These are phyloP conservation scores for Marisa cornuarietis DNA, from an alignment of 1,140 invertebrate species.

Conservation along the genomic window DNA sequence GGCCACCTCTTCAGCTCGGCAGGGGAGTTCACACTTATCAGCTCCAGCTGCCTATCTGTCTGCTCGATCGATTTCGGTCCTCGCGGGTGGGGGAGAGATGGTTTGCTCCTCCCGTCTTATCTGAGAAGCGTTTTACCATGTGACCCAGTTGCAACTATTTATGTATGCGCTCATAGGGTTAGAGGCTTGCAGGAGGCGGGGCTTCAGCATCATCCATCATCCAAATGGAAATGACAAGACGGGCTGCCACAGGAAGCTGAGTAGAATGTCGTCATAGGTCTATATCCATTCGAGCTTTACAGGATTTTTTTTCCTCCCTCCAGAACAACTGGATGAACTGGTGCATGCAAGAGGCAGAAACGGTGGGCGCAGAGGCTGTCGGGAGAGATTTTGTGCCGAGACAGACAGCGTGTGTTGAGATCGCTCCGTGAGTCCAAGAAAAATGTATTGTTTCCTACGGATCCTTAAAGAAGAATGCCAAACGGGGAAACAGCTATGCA, in stretches of 20 bases:
- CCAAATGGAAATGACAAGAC: constrained; percentile 11
- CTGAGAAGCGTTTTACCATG: constrained; percentile 23
- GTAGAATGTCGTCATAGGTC: too few relatives aligned
- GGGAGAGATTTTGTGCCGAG: neutral
- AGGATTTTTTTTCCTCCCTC: too few relatives aligned
- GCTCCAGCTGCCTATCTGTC: neutral
- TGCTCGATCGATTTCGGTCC: constrained; percentile 7
- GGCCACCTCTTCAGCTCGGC: too few relatives aligned
- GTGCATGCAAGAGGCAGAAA: neutral
- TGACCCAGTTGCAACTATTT: constrained; percentile 3
- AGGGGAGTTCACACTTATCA: too few relatives aligned
- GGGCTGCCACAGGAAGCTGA: neutral
- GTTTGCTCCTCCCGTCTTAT: neutral
- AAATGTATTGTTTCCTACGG: constrained; percentile 18
- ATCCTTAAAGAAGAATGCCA: constrained; percentile 15
- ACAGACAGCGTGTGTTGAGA: neutral
- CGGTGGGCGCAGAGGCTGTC: neutral
- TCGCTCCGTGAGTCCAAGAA: neutral
- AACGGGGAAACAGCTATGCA: neutral
- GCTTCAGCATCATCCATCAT: constrained; percentile 16
- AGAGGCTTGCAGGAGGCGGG: constrained; percentile 9
- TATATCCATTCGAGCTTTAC: too few relatives aligned
- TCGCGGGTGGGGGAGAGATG: neutral
- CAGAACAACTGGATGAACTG: too few relatives aligned
- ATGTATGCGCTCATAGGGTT: constrained; percentile 4